These are phyloP conservation scores for Pachypanchax playfairii DNA, from an alignment of 2,113 vertebrate genomes.

Conservation along the genomic window DNA sequence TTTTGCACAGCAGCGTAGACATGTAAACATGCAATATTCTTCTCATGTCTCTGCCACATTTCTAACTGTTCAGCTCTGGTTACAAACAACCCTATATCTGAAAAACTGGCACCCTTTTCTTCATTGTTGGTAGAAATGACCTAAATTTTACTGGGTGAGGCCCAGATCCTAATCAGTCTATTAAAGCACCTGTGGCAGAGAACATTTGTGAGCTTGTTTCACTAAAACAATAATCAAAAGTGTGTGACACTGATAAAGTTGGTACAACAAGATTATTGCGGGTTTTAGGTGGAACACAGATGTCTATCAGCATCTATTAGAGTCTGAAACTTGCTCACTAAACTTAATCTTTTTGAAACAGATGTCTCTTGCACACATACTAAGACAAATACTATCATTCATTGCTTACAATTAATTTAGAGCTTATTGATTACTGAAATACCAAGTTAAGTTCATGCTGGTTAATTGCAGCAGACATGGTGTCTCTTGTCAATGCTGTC, in stretches of 20 bases:
- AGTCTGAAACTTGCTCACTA: background rate
- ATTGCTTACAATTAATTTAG: background rate
- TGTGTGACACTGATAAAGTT: background rate
- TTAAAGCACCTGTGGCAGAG: slow-evolving; percentile 20
- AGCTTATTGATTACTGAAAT: background rate
- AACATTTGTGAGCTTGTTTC: background rate
- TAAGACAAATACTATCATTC: background rate
- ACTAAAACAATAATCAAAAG: slow-evolving; percentile 4
- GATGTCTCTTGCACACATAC: background rate
- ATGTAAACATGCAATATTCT: background rate
- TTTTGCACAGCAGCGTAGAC: background rate
- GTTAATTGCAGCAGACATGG: slow-evolving; percentile 26
- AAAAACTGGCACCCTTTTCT: background rate
- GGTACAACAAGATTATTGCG: background rate
- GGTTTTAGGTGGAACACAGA: background rate
- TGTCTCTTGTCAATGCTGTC: slow-evolving; percentile 35
- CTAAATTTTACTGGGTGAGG: slow-evolving; percentile 16
- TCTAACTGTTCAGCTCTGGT: background rate
- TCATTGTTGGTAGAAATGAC: background rate
- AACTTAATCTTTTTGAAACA: background rate
- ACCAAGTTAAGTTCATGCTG: background rate
- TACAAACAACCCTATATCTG: background rate
- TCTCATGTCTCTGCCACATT: background rate
- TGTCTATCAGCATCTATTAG: no score
- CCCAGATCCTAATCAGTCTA: slow-evolving; percentile 29